Evolutionary conservation across 2,113 vertebrate species (phyloP).

Genomic region (Pan paniscus): DNA sequence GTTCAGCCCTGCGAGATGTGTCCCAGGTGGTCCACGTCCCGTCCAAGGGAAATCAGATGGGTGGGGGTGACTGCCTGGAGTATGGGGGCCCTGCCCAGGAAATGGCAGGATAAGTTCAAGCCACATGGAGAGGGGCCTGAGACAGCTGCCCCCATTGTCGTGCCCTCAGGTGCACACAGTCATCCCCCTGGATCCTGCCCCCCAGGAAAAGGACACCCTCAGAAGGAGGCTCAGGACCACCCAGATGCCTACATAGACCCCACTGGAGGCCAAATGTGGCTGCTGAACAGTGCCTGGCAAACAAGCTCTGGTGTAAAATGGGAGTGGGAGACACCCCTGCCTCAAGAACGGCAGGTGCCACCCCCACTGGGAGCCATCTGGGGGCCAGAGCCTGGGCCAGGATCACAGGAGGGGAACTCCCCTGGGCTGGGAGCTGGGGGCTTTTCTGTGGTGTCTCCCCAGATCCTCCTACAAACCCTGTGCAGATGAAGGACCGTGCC

Average conservation of each 20-base stretch:
- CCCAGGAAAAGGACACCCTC: not conserved
- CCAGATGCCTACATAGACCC: not conserved
- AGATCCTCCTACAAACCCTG: not conserved
- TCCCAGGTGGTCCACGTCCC: not conserved
- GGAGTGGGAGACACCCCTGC: too few relatives aligned
- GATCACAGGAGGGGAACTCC: not conserved
- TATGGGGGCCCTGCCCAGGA: not conserved
- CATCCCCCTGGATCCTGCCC: not conserved
- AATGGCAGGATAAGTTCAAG: not conserved
- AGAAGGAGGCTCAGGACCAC: not conserved
- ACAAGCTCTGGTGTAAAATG: not conserved
- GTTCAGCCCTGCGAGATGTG: not conserved
- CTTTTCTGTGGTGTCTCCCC: not conserved
- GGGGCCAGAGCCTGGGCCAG: not conserved
- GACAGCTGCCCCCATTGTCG: accelerated
- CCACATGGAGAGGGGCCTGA: not conserved
- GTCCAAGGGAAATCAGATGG: not conserved
- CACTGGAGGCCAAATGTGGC: not conserved
- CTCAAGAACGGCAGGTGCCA: not conserved
- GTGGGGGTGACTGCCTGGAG: too few relatives aligned
- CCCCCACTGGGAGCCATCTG: not conserved
- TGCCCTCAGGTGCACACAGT: not conserved
- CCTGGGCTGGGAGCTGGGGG: not conserved
- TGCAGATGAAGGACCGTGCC: not conserved
- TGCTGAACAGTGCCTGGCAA: not conserved